These are phyloP conservation scores for Alfaro cultratus DNA, from an alignment of 2,797 vertebrate genomes.

Conservation along the genomic window DNA sequence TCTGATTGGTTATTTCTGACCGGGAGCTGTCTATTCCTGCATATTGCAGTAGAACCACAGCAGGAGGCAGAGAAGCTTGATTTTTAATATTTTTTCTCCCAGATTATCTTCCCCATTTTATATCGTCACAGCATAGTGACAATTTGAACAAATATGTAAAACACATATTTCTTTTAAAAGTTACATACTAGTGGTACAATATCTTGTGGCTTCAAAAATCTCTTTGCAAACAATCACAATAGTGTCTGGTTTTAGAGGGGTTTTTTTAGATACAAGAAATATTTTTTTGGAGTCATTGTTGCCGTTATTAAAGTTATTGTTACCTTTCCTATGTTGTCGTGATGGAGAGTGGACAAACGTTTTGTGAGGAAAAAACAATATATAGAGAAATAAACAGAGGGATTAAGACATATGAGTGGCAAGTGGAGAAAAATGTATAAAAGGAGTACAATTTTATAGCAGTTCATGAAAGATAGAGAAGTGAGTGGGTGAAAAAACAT, in stretches of 20 bases:
- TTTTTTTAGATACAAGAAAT: not conserved
- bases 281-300: not conserved
- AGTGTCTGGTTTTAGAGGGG: not conserved
- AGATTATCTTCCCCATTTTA: no score
- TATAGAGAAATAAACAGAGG: not conserved
- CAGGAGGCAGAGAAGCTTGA: no score
- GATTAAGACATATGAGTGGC: not conserved
- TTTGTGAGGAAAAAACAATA: not conserved
- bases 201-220: not conserved
- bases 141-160: not conserved
- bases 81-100: not conserved
- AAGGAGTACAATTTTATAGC: constrained; percentile 19
- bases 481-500: constrained; percentile 33
- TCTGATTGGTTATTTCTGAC: no score
- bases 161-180: not conserved
- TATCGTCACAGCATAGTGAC: not conserved
- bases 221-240: not conserved
- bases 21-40: no score
- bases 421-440: constrained; percentile 12
- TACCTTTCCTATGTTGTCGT: not conserved
- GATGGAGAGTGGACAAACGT: not conserved
- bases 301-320: not conserved
- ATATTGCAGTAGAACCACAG: no score
- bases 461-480: constrained; percentile 9
- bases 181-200: not conserved